These are phyloP conservation scores for Vireo griseus DNA, from an alignment of 2,797 vertebrate species.

Conservation along the genomic window DNA sequence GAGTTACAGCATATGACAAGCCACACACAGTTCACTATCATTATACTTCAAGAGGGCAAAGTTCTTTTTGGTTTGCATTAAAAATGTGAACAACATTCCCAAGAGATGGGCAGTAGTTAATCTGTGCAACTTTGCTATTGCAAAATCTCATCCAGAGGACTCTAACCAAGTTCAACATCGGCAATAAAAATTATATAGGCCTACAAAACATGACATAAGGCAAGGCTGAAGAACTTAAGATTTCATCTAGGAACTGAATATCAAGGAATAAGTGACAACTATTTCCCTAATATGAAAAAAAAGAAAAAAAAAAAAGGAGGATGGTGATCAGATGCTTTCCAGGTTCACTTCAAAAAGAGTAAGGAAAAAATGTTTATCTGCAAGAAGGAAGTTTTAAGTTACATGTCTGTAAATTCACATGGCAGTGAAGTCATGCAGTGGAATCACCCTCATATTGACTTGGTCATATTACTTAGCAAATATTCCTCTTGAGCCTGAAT, in stretches of 20 bases:
- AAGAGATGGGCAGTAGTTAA: background rate
- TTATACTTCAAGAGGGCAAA: background rate
- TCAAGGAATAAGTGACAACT: background rate
- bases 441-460: background rate
- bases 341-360: background rate
- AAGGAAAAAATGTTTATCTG: background rate
- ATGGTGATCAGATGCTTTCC: background rate
- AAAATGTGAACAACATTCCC: background rate
- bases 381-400: background rate
- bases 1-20: background rate
- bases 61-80: background rate
- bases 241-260: background rate
- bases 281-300: background rate
- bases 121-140: background rate
- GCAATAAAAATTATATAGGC: background rate
- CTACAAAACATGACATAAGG: background rate
- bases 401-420: background rate
- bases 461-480: slow-evolving; percentile 12
- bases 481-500: background rate
- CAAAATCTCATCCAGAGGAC: background rate
- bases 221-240: background rate
- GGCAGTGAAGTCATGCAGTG: background rate
- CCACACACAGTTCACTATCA: background rate
- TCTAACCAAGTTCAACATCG: background rate
- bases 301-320: background rate